Evolutionary conservation across 2,797 vertebrate genomes (phyloP).

Genomic region (Sarcoramphus papa): DNA sequence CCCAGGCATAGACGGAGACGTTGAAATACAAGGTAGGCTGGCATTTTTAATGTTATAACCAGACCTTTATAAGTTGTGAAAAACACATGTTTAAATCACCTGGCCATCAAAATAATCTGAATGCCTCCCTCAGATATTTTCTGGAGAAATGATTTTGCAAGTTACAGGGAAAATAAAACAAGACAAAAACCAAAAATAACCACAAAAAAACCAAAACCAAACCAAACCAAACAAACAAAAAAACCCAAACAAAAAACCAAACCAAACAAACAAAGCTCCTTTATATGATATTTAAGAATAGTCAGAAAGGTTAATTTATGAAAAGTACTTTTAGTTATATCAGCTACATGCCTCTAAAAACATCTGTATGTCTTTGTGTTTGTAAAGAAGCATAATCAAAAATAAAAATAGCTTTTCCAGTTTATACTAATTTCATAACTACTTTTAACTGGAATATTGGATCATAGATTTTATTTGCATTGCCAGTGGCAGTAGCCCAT

Average conservation of each 20-base stretch:
- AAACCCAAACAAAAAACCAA: no score
- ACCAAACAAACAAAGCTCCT: not conserved
- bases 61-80: not conserved
- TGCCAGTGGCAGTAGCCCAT: not conserved
- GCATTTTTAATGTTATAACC: not conserved
- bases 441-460: not conserved
- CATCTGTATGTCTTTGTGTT: not conserved
- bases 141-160: not conserved
- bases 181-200: not conserved
- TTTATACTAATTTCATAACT: not conserved
- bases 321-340: not conserved
- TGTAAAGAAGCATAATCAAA: not conserved
- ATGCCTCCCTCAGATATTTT: not conserved
- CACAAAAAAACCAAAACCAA: not conserved
- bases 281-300: not conserved
- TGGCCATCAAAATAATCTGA: not conserved
- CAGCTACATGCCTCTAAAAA: not conserved
- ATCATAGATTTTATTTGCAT: not conserved
- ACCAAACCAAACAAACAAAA: not conserved
- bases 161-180: not conserved
- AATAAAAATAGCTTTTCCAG: not conserved
- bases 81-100: not conserved
- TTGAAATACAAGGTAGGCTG: not conserved
- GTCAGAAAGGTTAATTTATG: not conserved
- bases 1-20: not conserved